Evolutionary conservation across 2,797 vertebrate species (phyloP).

Genomic region (Lagocephalus sceleratus): DNA sequence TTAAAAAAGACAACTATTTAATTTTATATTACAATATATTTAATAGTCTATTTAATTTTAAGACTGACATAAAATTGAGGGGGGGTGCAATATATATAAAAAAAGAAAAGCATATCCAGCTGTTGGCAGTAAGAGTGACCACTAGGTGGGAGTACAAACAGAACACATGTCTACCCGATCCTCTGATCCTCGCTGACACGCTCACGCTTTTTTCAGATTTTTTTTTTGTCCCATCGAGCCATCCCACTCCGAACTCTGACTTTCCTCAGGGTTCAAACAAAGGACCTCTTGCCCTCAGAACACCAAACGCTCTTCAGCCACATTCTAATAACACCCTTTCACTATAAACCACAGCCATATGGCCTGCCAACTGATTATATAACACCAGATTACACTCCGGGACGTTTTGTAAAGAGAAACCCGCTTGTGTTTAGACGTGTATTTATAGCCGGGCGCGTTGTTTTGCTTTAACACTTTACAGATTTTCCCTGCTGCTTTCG

Average conservation of each 20-base stretch:
- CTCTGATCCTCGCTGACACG: constrained; percentile 53
- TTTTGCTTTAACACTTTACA: constrained; percentile 4
- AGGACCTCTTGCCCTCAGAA: constrained; percentile 31
- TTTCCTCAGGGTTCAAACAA: constrained; percentile 58
- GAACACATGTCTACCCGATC: constrained; percentile 40
- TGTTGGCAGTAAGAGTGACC: constrained; percentile 16
- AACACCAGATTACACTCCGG: constrained; percentile 19
- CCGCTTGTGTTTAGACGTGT: constrained; percentile 8
- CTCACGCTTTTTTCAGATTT: constrained; percentile 43
- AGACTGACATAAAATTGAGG: too few relatives aligned
- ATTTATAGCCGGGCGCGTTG: constrained; percentile 22
- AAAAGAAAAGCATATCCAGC: neutral
- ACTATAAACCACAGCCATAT: constrained; percentile 8
- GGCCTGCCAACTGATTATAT: constrained; percentile 33
- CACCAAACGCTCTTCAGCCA: neutral
- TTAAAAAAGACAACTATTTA: neutral
- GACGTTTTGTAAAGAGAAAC: constrained; percentile 16
- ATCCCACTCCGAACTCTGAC: constrained; percentile 63
- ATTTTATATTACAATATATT: too few relatives aligned
- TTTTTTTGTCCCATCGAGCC: constrained; percentile 54
- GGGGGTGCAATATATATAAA: too few relatives aligned
- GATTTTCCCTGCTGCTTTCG: neutral
- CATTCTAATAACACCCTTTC: neutral
- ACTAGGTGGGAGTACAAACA: constrained; percentile 59
- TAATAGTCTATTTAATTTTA: too few relatives aligned